Conservation (phyloP, 1,140 invertebrate species). For the Cylas formicarius region DNA sequence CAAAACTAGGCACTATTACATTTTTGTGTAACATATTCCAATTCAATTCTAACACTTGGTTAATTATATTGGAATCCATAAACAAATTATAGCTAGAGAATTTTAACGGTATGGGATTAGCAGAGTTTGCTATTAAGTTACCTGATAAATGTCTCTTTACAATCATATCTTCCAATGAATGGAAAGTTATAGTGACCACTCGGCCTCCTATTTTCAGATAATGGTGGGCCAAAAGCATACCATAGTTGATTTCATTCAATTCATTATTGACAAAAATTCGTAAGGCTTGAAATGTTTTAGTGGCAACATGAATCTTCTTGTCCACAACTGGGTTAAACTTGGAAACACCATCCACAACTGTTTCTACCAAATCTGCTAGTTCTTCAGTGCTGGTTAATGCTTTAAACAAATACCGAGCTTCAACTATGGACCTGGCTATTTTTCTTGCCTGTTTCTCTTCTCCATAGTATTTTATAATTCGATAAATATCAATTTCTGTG, state of each 20-base stretch:
- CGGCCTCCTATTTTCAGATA: slow-evolving; percentile 72
- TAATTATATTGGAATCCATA: slow-evolving; percentile 52
- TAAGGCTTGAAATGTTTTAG: slow-evolving; percentile 90
- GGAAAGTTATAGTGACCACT: slow-evolving; percentile 80
- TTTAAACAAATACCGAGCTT: slow-evolving; percentile 76
- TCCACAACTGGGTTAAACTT: too few species aligned
- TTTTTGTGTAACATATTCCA: slow-evolving; percentile 79
- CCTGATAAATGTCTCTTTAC: slow-evolving; percentile 84
- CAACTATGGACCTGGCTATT: slow-evolving; percentile 82
- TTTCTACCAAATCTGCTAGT: slow-evolving; percentile 70
- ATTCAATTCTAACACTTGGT: slow-evolving; percentile 51
- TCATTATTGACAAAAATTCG: slow-evolving; percentile 97
- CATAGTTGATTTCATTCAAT: slow-evolving; percentile 92
- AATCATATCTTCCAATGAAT: slow-evolving; percentile 92
- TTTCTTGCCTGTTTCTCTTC: slow-evolving; percentile 82
- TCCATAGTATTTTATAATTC: slow-evolving; percentile 84
- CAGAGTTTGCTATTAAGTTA: slow-evolving; percentile 59
- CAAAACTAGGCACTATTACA: slow-evolving; percentile 62
- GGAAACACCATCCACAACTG: too few species aligned
- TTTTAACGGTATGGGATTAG: slow-evolving; percentile 59
- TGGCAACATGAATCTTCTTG: slow-evolving; percentile 72
- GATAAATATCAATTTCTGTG: slow-evolving; percentile 68
- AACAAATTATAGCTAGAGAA: slow-evolving; percentile 52
- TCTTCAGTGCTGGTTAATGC: slow-evolving; percentile 76
- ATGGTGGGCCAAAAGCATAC: slow-evolving; percentile 66